Evolutionary conservation across 2,797 vertebrate genomes (phyloP), one percentile per base, ranked within the genome.

Genomic region (Octomys mimax): DNA sequence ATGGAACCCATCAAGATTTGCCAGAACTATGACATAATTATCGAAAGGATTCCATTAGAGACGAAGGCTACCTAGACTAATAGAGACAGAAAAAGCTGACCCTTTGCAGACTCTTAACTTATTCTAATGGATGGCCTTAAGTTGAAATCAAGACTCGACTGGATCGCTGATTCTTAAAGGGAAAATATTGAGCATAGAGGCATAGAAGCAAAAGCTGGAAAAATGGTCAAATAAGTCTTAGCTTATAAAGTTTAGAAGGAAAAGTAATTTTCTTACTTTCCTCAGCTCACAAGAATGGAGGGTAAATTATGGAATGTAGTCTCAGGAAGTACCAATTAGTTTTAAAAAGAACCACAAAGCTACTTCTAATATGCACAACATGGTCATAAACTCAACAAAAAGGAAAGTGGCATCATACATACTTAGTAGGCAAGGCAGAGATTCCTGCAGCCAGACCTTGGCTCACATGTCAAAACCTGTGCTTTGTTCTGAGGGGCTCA

Each of bases 21-120:
- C 96, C 93, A 94, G 86, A 97, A 96, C 92, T 96, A 97, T 94
- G 94, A 97, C 97, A 97, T 98, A 97, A 98, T 98, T 98, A 97
- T 97, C 26, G 16, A 96, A 97, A 98, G 82, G 92, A 97, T 98
- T 97, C 97, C 97, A 98, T 98, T 98, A 98, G 97, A 98, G 97
- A 97, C 82, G 49, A 93, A 97, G 96, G 96, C 96, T 95, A 87
- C 90, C 96, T 93, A 70, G 96, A 62, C 96, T 96, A 95, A 95
- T 91, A 97, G 90, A 94, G 42, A 42, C 90, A 94, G 96, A 94
- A 92, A 94, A 96, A 91, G 90, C 95, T 94, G 96, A 96, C 97
- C 97, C 95, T 94, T 97, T 96, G 54, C 90, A n/a, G 88, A 66
- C 91, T 95, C 97, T 97, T 96, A 97, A 96, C 96, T 96, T 97